Base-by-base conservation (phyloP, 2,797 vertebrate genomes). In the Otolemur crassicaudatus region DNA sequence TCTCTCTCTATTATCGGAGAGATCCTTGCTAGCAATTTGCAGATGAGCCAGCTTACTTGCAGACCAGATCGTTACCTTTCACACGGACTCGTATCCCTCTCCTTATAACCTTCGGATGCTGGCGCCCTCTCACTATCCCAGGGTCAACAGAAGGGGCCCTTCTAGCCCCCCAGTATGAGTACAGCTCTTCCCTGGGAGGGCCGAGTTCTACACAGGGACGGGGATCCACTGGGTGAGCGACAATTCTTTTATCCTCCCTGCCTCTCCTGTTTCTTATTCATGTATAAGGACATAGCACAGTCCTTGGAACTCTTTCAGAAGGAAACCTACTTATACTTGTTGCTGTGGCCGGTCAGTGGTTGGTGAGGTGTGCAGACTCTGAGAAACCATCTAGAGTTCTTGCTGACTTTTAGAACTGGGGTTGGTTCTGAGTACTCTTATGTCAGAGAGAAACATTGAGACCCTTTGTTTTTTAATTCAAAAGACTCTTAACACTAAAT, bases 351-450 rank as follows among this genome's bases (percentile, higher is more conserved):
- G 12, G 43, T 17, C 5, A 5, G 31, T 14, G 53, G 31, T 61
- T 29, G 14, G 63, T 0, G 1, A 72, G 3, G 56, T 3, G 4
- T 2, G 16, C 5, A 29, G 37, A 16, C 10, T 20, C 49, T 43
- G 23, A 29, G 40, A 20, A 2, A 31, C 14, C 14, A 8, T 31
- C 43, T 37, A 13, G 31, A 63, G 61, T 70, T n/a, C 9, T 58
- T n/a, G 37, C 46, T 13, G 25, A 81, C 8, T 27, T 53, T 25
- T 6, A 43, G 67, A 61, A 9, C 5, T 49, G 10, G 11, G 4
- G 7, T 40, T 16, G 4, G 34, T 53, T 91, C 23, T 11, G 10
- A 27, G 23, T 53, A 29, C 77, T 84, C 22, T 77, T 12, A 58
- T 13, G 53, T 65, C 63, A 60, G 56, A 75, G 70, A 46, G 76